Evolutionary conservation across 1,140 invertebrate species (phyloP).

Genomic region (Chironomus tepperi): DNA sequence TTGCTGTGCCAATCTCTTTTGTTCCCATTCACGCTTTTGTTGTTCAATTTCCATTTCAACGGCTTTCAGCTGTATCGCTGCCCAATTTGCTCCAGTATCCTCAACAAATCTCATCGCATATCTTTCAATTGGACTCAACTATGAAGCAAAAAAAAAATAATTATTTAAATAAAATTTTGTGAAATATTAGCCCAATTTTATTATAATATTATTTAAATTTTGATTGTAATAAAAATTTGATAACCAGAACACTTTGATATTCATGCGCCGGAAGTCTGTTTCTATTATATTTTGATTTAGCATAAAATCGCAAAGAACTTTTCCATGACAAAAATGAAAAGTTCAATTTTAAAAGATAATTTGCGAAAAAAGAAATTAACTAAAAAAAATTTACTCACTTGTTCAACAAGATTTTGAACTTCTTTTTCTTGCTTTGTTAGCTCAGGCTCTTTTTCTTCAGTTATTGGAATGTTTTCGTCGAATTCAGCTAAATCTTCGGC

Average conservation of each 20-base stretch:
- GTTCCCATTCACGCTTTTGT: constrained; percentile 90
- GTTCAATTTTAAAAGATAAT: background rate
- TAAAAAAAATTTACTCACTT: constrained; percentile 47
- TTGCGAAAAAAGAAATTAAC: background rate
- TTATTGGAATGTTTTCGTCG: constrained; percentile 91
- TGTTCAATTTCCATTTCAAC: constrained; percentile 86
- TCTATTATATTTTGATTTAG: background rate
- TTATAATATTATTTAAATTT: too few relatives aligned
- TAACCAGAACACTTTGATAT: background rate
- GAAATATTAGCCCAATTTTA: background rate
- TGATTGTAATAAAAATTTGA: constrained; percentile 13
- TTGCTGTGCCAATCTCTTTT: constrained; percentile 64
- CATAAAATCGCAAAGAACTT: background rate
- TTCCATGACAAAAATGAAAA: background rate
- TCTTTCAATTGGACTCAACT: constrained; percentile 85
- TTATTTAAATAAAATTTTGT: background rate
- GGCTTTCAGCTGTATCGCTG: constrained; percentile 72
- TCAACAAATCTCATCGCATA: constrained; percentile 92
- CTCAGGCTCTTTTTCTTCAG: constrained; percentile 54
- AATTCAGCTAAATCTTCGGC: constrained; percentile 92
- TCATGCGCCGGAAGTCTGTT: constrained; percentile 14
- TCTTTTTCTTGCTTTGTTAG: constrained; percentile 75
- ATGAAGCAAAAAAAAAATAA: constrained; percentile 30
- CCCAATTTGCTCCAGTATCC: constrained; percentile 72
- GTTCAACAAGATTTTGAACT: constrained; percentile 70